Evolutionary conservation across 2,888 invertebrate genomes (phyloP).

Genomic region (Ochropleura plecta): DNA sequence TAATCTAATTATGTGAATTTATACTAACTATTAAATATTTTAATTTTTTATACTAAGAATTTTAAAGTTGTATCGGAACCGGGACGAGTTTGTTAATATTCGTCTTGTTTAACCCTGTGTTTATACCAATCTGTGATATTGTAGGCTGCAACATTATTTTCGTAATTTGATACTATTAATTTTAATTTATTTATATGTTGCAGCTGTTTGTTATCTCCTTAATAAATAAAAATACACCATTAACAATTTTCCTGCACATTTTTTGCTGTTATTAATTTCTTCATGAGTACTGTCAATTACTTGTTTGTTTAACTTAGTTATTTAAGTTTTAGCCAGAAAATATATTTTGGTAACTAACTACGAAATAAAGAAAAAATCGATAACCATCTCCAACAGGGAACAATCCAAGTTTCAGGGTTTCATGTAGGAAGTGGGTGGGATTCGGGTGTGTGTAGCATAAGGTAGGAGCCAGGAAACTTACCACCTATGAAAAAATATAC

Average conservation of each 20-base stretch:
- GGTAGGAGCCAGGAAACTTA: conserved; percentile 77
- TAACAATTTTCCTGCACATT: background rate
- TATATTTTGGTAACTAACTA: conserved; percentile 25
- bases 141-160: too few relatives aligned
- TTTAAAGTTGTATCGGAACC: too few relatives aligned
- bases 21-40: too few relatives aligned
- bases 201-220: too few relatives aligned
- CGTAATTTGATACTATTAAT: too few relatives aligned
- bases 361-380: conserved; percentile 19
- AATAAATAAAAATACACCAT: background rate
- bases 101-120: too few relatives aligned
- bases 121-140: too few relatives aligned
- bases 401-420: conserved; percentile 71
- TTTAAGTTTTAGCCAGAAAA: background rate
- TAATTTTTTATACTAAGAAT: too few relatives aligned
- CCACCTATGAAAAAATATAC: conserved; percentile 79
- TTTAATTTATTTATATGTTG: too few relatives aligned
- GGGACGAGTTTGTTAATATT: too few relatives aligned
- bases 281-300: background rate
- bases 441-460: conserved; percentile 19
- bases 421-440: conserved; percentile 38
- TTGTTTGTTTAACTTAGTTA: background rate
- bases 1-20: too few relatives aligned
- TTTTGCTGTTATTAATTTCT: background rate
- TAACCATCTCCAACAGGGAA: conserved; percentile 59